Evolutionary conservation across 2,797 vertebrate genomes (phyloP).

Genomic region (Hylomyscus alleni): DNA sequence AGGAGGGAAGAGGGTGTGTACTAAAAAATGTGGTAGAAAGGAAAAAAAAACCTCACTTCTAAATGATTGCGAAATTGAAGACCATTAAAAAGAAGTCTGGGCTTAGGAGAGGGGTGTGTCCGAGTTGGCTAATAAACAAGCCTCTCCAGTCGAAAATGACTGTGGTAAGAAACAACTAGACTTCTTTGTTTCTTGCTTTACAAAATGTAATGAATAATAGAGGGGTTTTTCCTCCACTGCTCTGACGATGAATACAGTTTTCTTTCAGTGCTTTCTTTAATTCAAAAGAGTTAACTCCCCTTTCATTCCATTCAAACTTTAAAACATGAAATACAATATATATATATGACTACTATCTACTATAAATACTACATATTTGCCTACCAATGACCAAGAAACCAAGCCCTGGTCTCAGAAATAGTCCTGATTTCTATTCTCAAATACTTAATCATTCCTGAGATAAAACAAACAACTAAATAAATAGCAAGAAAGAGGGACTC

Average conservation of each 20-base stretch:
- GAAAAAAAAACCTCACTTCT: conserved; percentile 61
- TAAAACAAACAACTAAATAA: conserved; percentile 67
- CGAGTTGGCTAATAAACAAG: conserved; percentile 67
- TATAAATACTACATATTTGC: neutral
- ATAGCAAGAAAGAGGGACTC: conserved; percentile 57
- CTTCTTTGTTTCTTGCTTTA: conserved; percentile 67
- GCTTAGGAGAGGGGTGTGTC: conserved; percentile 60
- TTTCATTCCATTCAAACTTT: conserved; percentile 66
- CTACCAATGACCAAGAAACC: conserved; percentile 48
- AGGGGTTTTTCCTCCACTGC: neutral
- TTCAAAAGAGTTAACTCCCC: conserved; percentile 56
- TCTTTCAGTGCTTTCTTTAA: conserved; percentile 64
- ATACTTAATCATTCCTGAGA: conserved; percentile 65
- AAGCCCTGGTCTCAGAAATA: conserved; percentile 40
- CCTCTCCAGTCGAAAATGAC: conserved; percentile 74
- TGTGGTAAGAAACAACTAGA: conserved; percentile 59
- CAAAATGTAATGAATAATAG: conserved; percentile 70
- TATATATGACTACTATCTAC: neutral
- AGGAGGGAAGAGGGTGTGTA: conserved; percentile 73
- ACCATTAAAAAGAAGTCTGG: conserved; percentile 73
- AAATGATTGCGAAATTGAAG: conserved; percentile 76
- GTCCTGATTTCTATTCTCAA: conserved; percentile 66
- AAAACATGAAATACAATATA: conserved; percentile 64
- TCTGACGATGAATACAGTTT: conserved; percentile 53
- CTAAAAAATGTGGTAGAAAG: conserved; percentile 1